phyloP scores from a whole-genome alignment of 1,140 invertebrate genomes.

The Drosophila pachea region DNA sequence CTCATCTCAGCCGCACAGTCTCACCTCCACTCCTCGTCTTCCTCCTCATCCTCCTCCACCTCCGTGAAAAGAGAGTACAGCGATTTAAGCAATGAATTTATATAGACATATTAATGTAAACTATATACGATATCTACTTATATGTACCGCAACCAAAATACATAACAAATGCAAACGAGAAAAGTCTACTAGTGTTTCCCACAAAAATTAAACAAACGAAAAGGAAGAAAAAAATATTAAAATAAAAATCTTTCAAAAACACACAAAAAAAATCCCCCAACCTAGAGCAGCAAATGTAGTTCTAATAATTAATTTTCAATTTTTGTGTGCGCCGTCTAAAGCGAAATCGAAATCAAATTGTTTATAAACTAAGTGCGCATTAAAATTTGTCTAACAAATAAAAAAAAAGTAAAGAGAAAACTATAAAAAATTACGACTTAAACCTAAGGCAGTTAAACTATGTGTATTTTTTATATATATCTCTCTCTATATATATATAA shows the following conservation, averaged over 20 bases:
- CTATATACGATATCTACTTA: constrained; percentile 65
- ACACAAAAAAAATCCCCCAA: constrained; percentile 5
- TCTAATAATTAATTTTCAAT: constrained; percentile 34
- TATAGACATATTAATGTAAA: constrained; percentile 71
- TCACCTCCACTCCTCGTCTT: neutral
- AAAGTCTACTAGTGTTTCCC: constrained; percentile 27
- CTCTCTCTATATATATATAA: too few species aligned
- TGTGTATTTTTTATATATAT: constrained; percentile 52
- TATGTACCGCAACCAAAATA: constrained; percentile 45
- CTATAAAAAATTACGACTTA: constrained; percentile 43
- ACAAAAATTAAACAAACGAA: constrained; percentile 7
- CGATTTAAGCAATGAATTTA: constrained; percentile 74
- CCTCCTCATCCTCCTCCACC: neutral
- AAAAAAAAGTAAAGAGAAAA: constrained; percentile 13
- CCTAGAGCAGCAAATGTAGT: constrained; percentile 26
- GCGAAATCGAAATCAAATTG: constrained; percentile 13
- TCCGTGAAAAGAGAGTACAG: constrained; percentile 45
- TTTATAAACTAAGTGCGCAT: constrained; percentile 41
- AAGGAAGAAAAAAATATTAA: constrained; percentile 14
- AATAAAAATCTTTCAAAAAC: constrained; percentile 10
- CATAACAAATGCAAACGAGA: constrained; percentile 29
- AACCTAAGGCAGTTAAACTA: constrained; percentile 56
- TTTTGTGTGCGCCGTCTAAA: constrained; percentile 12
- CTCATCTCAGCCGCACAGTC: too few species aligned
- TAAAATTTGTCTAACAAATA: constrained; percentile 53